phyloP scores from a whole-genome alignment of 2,113 vertebrate species.

The Pipa parva region DNA sequence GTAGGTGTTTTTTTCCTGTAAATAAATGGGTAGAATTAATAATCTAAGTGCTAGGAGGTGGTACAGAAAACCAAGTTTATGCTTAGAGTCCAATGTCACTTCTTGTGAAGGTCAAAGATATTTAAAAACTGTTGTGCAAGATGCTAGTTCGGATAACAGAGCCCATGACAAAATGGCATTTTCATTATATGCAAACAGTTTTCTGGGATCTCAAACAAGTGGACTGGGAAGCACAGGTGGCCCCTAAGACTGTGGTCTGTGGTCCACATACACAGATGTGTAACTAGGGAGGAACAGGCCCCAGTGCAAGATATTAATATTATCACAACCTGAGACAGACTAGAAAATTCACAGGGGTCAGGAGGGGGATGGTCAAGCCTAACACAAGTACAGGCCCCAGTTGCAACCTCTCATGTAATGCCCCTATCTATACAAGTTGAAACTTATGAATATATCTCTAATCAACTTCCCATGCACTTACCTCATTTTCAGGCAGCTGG shows the following conservation, averaged over 20 bases:
- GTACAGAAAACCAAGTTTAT: too few relatives aligned
- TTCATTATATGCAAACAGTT: background rate
- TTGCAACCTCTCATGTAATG: background rate
- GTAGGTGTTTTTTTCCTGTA: slow-evolving; percentile 42
- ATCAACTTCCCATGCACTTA: background rate
- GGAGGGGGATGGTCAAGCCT: too few relatives aligned
- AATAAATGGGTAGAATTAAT: background rate
- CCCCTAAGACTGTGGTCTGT: too few relatives aligned
- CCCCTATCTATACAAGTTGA: background rate
- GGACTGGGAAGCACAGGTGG: background rate
- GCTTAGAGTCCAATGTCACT: background rate
- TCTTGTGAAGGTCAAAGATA: too few relatives aligned
- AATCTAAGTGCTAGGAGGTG: background rate
- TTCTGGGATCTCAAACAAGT: background rate
- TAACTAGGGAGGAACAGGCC: too few relatives aligned
- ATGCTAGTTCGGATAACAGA: too few relatives aligned
- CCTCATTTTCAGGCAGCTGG: slow-evolving; percentile 16
- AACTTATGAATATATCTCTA: background rate
- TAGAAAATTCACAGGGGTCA: too few relatives aligned
- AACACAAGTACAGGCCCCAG: background rate
- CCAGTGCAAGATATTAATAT: too few relatives aligned
- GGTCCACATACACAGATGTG: too few relatives aligned
- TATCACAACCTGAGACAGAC: too few relatives aligned
- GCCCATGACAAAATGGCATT: background rate
- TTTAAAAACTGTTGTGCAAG: background rate